Base-by-base conservation (phyloP, 2,797 vertebrate species). In the Petrocephalus sullivani region DNA sequence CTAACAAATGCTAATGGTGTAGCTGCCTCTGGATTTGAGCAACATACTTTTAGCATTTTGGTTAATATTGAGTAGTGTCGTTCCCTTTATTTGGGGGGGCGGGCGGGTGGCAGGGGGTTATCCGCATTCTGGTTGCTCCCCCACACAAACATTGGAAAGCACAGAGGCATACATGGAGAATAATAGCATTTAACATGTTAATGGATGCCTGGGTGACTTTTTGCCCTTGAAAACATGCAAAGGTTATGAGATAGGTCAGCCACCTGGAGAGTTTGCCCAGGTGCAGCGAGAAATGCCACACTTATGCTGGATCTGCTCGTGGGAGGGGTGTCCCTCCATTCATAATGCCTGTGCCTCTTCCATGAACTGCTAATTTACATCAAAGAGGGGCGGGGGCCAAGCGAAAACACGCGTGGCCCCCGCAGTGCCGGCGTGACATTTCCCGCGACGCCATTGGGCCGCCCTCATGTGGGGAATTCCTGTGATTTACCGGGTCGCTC, bases 1-100 rank as follows among this genome's bases (percentile, higher is more conserved):
- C 95, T 96, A 95, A 96, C 94, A 95, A 96, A 96, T 96, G 96
- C 96, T 96, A 95, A 96, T 96, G 95, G 95, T 94, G 93, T 94
- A 92, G 94, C 93, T 94, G 94, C 19, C 28, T 53, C 93, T 93
- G 94, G 93, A 95, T 95, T 96, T 95, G 95, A 95, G 95, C 95
- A 94, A 94, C 94, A 94, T 51, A 53, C 87, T 83, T 53, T 85
- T 49, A 41, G 14, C 81, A 58, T 85, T 85, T 85, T 28, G 0
- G 23, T 57, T 57, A 58, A 16, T 85, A 54, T 85, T 23, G 78
- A 37, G 8, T 46, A 23, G 19, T 83, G 81, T 83, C 21, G 2
- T 83, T 4, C 41, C 51, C n/a, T 83, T 21, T 53, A 85, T 57
- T 57, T 78, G 33, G 28, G 7, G 7, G 6, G 2, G 37, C 19